Evolutionary conservation across 2,797 vertebrate genomes (phyloP), one percentile per base, ranked within the genome.

Genomic region (Megalops cyprinoides): DNA sequence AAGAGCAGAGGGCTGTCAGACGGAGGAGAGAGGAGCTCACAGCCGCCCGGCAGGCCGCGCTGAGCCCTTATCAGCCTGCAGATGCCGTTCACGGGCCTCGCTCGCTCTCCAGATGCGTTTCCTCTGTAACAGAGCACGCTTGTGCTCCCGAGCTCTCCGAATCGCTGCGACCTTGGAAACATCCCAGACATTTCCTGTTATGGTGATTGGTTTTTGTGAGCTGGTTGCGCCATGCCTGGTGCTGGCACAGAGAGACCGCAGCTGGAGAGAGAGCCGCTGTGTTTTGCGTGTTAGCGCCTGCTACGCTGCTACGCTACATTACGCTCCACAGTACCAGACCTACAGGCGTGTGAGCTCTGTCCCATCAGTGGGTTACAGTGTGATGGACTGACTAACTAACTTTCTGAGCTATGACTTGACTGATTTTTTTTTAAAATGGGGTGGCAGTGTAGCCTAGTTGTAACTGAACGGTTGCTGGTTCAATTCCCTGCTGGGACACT

Each of bases 111-210:
- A 39, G 28, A 25, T 55, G 37, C 10, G 23, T 46, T 80, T 80
- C 71, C 55, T 14, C 20, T 49, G 42, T 25, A 62, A 20, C 31
- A 67, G 5, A 67, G 23, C 12, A 31, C 23, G 31, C 62, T 67
- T 67, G n/a, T 34, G 28, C 9, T 53, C 58, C 4, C 23, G 34
- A 23, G 39, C 31, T 0, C 71, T 49, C 20, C 7, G 37, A 62
- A 34, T 25, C 23, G 20, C 7, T n/a, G 5, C 60, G 79, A 62
- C 69, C 78, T 71, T 79, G 65, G 31, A 31, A 46, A 58, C 42
- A 44, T 39, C 39, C 18, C 49, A 28, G 51, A 74, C 65, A 42
- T 74, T 73, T 79, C 49, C 78, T 58, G 67, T 79, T 73, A 34
- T 73, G 34, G 14, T 23, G 39, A 37, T 48, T 71, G 7, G 15